These are phyloP conservation scores for Teleogryllus occipitalis DNA, from an alignment of 1,140 invertebrate genomes.

Conservation along the genomic window DNA sequence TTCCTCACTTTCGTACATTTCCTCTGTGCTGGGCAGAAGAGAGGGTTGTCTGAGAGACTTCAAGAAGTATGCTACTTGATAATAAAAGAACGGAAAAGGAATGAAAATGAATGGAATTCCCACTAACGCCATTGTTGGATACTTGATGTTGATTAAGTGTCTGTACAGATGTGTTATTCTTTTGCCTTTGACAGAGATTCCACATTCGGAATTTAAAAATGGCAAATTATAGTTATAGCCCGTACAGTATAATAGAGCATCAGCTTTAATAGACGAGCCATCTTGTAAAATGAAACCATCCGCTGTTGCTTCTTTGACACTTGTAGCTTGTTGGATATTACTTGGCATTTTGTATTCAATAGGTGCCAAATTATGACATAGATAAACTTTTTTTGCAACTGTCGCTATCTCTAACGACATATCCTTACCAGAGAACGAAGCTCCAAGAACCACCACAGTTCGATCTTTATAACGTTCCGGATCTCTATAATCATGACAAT, in stretches of 20 bases:
- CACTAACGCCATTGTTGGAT: background rate
- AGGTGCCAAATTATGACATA: conserved; percentile 30
- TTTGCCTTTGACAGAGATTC: background rate
- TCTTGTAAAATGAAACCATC: conserved; percentile 26
- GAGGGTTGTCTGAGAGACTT: background rate
- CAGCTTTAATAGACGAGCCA: conserved; percentile 30
- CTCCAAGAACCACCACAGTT: conserved; percentile 39
- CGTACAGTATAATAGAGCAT: conserved; percentile 42
- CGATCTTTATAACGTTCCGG: too few relatives aligned
- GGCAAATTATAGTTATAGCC: conserved; percentile 20
- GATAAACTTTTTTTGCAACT: conserved; percentile 26
- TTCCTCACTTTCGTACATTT: background rate
- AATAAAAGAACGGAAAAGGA: background rate
- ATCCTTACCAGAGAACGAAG: conserved; percentile 42
- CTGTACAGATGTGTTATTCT: background rate
- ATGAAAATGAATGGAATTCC: background rate
- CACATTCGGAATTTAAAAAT: background rate
- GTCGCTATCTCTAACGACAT: conserved; percentile 17
- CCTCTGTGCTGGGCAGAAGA: background rate
- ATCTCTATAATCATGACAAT: background rate
- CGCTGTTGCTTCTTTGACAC: conserved; percentile 21
- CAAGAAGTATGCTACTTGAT: background rate
- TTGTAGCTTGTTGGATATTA: conserved; percentile 28
- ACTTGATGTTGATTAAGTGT: background rate
- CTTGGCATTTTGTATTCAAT: conserved; percentile 26